Base-by-base conservation (phyloP, 1,140 invertebrate genomes). In the Myzus persicae region DNA sequence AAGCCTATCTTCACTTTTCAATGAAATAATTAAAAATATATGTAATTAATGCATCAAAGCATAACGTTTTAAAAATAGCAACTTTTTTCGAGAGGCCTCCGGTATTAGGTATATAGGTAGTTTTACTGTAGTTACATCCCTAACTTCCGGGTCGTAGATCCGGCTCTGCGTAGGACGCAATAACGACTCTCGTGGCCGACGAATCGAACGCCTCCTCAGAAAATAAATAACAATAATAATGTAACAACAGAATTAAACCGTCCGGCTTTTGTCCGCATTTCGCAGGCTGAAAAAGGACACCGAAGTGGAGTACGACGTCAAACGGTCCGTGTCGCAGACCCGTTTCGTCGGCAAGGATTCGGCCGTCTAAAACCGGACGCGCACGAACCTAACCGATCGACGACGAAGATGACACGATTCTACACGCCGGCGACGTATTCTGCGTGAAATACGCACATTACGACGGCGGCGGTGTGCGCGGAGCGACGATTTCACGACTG, bases 261-360 rank as follows among this genome's bases (percentile, higher is more conserved):
- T 31, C 3, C 4, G 38, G 2, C 31, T 42, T 38, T 82, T 36
- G 81, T 82, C 6, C 36, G 20, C 18, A 31, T 40, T 90, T 59
- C 96, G 96, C 93, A 96, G 96, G 36, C 95, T 97, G 94, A 97
- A 97, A 94, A 96, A 97, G 92, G 97, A 97, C 94, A 97, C 97
- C 81, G 97, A 97, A 40, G 96, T 98, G 11, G 97, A 97, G 94
- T 98, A 97, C 94, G 97, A 98, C 94, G 97, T 97, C 18, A 97
- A 97, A 94, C 96, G 97, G 94, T 97, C 97, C 31, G 96, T 97
- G 94, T 97, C 97, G 40, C 97, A 97, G 94, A 97, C 97, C 48
- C 97, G 97, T 84, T 97, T 98, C 94, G 97, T 97, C 94, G 97
- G 97, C 94, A 98, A 98, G 95, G 97, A 98, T 94, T 98, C 97